Evolutionary conservation across 2,113 vertebrate species (phyloP), one percentile per base, ranked within the genome.

Genomic region (Apteryx mantelli): DNA sequence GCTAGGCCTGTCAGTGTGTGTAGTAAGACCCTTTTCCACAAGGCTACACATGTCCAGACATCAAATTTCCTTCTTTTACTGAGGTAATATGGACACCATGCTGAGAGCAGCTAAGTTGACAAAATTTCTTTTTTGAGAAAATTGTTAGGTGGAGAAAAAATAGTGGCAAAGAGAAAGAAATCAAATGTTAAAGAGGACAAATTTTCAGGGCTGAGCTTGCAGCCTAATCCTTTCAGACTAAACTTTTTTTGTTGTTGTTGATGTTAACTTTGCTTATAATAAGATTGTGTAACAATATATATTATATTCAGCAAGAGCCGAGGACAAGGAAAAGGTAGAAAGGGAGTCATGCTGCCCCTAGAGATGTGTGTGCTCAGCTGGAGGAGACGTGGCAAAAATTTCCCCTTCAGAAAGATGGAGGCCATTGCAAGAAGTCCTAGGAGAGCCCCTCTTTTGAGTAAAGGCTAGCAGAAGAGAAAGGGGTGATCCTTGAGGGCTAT

Each of bases 21-120:
- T 98, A 98, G 97, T 95, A 97, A 97, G 96, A 86, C 86, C 93
- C 68, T 96, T 98, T 98, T 97, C 95, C 97, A 98, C 94, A 96
- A 97, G 97, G 96, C 97, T 98, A 96, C 97, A 97, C 97, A 97
- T 97, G 97, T 98, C 96, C 97, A 98, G 95, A 97, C 95, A 97
- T 98, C 92, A 97, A 82, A 97, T 96, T 97, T 97, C 95, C 96
- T 97, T 96, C 92, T 95, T 94, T 95, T 86, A 80, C 85, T 86
- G 92, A 93, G 60, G 70, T 65, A 89, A 93, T 91, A 90, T 89
- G 82, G 94, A 77, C 71, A 84, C 75, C 93, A 94, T 95, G 86
- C 94, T 95, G 93, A 90, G 86, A 91, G 56, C 64, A 88, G 63
- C 91, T 79, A 82, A 70, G 16, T 79, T 93, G 79, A 83, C 70